Base-by-base conservation (phyloP, 92 coral and sea anemone species). In the Umimayanthus chanpuru region DNA sequence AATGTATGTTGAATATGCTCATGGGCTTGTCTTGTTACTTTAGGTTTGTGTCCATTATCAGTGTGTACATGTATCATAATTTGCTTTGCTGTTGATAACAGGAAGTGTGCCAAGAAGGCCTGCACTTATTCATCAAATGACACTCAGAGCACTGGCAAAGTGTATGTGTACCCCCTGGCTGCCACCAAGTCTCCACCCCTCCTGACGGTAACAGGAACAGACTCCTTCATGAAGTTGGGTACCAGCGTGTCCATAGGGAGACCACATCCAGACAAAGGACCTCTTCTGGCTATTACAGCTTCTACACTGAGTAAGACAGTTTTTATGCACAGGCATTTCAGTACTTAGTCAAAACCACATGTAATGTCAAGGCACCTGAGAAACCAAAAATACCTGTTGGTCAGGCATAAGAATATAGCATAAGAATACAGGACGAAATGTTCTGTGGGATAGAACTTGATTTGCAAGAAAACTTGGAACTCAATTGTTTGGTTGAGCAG, bases 141-240 rank as follows among this genome's bases (percentile, higher is more conserved):
- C 55, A 76, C 91, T 9, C 98, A 96, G 85, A 95, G 96, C 89
- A 98, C 88, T 49, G 99, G 99, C 38, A 93, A 86, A 81, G 77
- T 96, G 40, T 96, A 95, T 66, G 86, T 92, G 76, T 95, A 93
- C 90, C 81, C 89, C 85, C 81, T 92, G 81, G 83, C 80, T 44
- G 64, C 73, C 39, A 47, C 67, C 29, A 77, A 83, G 40, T 71
- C 90, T 12, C 86, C 85, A 29, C 89, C 94, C 41, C 56, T 88
- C 29, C 93, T 93, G 25, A 89, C 94, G 30, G 88, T 96, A 61
- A 94, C 94, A 65, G 99, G 99, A 25, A 81, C 88, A 53, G 82
- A 89, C 14, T 88, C 92, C 11, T 94, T 96, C 82, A 94, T 93
- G 95, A 96, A 96, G 74, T 70, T 96, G 41, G 99, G 99, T 18